Percentiles rank a stretch among this genome's conserved stretches.
phyloP scores from a whole-genome alignment of 2,888 invertebrate species.

The Meloe dianella region DNA sequence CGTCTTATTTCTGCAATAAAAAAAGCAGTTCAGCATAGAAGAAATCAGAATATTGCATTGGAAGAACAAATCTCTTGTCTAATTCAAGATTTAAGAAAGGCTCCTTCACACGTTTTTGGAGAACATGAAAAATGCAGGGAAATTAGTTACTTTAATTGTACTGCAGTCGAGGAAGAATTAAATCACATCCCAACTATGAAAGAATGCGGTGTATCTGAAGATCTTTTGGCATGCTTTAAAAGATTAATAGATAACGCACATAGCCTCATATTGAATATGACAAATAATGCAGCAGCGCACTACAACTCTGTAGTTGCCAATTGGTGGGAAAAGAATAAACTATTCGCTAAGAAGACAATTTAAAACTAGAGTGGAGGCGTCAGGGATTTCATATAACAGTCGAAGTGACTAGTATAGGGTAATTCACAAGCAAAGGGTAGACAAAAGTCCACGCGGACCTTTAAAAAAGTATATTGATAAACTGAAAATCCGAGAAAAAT shows the following conservation, averaged over 20 bases:
- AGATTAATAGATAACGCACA: background rate
- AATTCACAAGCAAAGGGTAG: too few relatives aligned
- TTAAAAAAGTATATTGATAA: too few relatives aligned
- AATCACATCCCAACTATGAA: constrained; percentile 7
- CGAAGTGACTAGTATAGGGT: too few relatives aligned
- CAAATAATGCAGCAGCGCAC: constrained; percentile 7
- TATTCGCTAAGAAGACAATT: too few relatives aligned
- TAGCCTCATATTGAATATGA: constrained; percentile 13
- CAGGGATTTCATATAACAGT: too few relatives aligned
- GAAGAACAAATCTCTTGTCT: background rate
- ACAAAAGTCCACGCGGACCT: too few relatives aligned
- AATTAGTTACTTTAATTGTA: constrained; percentile 6
- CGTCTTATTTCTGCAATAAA: constrained; percentile 8
- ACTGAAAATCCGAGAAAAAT: too few relatives aligned
- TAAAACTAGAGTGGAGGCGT: too few relatives aligned
- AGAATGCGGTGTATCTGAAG: constrained; percentile 7
- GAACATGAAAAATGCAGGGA: background rate
- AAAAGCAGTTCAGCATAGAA: constrained; percentile 4
- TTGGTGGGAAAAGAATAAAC: too few relatives aligned
- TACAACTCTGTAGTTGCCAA: constrained; percentile 12
- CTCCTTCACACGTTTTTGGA: constrained; percentile 12
- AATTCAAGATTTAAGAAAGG: constrained; percentile 12
- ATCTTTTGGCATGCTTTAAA: background rate
- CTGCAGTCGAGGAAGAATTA: constrained; percentile 7
- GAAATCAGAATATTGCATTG: background rate